Percentiles rank a stretch among this genome's conserved stretches.
These are phyloP conservation scores for Pogonus chalceus DNA, from an alignment of 1,140 invertebrate genomes.

Conservation along the genomic window DNA sequence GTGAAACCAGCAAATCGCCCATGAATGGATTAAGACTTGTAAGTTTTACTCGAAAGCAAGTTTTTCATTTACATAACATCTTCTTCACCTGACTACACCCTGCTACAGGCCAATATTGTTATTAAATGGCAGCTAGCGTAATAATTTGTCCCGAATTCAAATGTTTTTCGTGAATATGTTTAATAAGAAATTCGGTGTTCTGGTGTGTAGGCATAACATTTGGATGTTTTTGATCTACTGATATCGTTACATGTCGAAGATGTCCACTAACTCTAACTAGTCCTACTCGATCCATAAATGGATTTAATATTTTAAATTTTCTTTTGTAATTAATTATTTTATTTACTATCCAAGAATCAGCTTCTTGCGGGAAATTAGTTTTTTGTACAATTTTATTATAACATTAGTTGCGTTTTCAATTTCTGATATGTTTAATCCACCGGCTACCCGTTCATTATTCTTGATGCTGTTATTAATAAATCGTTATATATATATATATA, in stretches of 20 bases:
- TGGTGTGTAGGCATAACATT: not conserved
- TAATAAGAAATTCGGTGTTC: not conserved
- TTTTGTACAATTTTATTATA: no score
- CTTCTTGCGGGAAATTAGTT: not conserved
- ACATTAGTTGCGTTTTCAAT: not conserved
- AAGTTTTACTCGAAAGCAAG: constrained; percentile 18
- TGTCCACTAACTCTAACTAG: constrained; percentile 34
- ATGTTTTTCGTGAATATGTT: constrained; percentile 4
- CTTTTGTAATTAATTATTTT: not conserved
- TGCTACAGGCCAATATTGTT: constrained; percentile 23
- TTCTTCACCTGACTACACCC: constrained; percentile 3
- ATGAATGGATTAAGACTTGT: not conserved
- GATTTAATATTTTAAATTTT: constrained; percentile 12
- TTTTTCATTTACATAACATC: constrained; percentile 20
- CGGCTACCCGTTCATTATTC: not conserved
- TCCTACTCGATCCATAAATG: constrained; percentile 28
- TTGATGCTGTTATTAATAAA: not conserved
- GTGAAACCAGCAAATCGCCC: not conserved
- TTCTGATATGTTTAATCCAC: not conserved
- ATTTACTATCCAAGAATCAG: not conserved
- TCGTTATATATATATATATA: not conserved
- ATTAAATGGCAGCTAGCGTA: constrained; percentile 15
- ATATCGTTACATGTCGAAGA: constrained; percentile 22
- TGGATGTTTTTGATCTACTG: constrained; percentile 27
- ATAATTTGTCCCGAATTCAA: constrained; percentile 24